phyloP scores from a whole-genome alignment of 35 echinoderm and acorn worm species.

The Holothuria glaberrima region DNA sequence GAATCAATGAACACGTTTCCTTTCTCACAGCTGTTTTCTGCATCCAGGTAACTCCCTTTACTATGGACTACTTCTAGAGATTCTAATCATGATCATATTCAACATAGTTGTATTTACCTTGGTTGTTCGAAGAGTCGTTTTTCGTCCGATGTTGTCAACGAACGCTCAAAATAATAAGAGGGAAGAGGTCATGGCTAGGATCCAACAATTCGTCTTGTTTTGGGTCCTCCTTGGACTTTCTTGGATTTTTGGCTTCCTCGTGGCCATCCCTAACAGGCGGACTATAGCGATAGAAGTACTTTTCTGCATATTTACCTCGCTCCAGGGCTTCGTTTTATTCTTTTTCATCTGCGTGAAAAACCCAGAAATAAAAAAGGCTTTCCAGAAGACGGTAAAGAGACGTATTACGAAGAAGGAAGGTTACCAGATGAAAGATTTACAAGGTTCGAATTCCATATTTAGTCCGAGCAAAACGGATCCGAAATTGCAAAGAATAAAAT shows the following conservation, averaged over 20 bases:
- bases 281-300: conserved; percentile 20
- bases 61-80: conserved; percentile 26
- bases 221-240: conserved; percentile 39
- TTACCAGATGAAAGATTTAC: too few relatives aligned
- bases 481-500: too few relatives aligned
- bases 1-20: background rate
- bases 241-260: conserved; percentile 46
- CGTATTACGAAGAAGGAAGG: too few relatives aligned
- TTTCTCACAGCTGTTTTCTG: conserved; percentile 23
- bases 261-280: background rate
- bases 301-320: conserved; percentile 19
- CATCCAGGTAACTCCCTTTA: conserved; percentile 2
- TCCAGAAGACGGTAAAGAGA: background rate
- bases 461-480: too few relatives aligned
- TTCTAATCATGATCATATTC: conserved; percentile 4
- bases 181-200: conserved; percentile 4
- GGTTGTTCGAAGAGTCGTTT: background rate
- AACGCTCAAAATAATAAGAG: background rate
- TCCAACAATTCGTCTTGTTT: conserved; percentile 26
- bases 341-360: conserved; percentile 14
- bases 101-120: conserved; percentile 21
- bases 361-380: background rate
- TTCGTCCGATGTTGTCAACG: conserved; percentile 2
- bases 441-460: too few relatives aligned
- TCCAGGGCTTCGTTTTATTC: conserved; percentile 36